These are phyloP conservation scores for Nettapus auritus DNA, from an alignment of 2,113 vertebrate genomes.

Conservation along the genomic window DNA sequence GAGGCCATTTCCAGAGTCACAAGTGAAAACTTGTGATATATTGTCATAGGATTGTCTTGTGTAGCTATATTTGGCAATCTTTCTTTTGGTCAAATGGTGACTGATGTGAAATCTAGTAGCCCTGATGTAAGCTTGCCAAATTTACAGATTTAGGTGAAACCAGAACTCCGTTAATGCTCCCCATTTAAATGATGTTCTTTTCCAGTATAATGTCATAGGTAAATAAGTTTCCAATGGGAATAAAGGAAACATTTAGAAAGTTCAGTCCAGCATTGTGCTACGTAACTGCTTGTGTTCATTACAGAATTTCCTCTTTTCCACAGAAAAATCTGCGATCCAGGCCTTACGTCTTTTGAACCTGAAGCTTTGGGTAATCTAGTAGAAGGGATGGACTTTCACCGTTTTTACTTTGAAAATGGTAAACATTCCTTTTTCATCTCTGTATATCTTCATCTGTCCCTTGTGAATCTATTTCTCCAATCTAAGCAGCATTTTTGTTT, in stretches of 20 bases:
- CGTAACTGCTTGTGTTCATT: neutral
- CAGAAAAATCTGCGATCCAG: constrained; percentile 98
- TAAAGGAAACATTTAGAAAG: neutral
- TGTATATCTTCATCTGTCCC: neutral
- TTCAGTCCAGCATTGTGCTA: neutral
- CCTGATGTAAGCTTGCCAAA: neutral
- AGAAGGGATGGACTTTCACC: constrained; percentile 97
- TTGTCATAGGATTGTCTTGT: neutral
- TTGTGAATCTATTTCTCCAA: neutral
- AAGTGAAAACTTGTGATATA: neutral
- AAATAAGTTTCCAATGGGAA: accelerated
- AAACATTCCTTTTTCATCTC: neutral
- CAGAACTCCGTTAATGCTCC: neutral
- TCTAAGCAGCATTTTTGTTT: neutral
- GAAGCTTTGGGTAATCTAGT: constrained; percentile 97
- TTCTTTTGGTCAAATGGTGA: neutral
- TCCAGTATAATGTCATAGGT: neutral
- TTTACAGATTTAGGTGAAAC: neutral
- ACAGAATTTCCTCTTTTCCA: neutral
- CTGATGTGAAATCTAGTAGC: neutral
- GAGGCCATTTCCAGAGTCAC: neutral
- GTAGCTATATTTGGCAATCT: neutral
- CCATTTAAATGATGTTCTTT: neutral
- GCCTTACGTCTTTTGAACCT: constrained; percentile 95
- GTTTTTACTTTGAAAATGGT: constrained; percentile 99